phyloP scores from a whole-genome alignment of 1,140 invertebrate genomes.

The Ceratosolen solmsi region DNA sequence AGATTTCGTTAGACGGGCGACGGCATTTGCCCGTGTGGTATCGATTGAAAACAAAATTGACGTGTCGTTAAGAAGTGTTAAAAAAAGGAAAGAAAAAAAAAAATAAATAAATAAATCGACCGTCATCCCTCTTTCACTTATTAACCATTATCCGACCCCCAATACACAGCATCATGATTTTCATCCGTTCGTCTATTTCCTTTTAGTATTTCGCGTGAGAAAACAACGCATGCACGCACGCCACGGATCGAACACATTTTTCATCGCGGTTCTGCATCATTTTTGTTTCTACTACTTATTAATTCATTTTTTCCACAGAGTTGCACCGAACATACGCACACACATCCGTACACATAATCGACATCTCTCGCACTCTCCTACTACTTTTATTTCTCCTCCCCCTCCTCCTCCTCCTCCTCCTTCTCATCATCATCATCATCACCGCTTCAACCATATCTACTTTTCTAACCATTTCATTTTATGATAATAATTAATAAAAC shows the following conservation, averaged over 20 bases:
- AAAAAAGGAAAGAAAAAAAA: too few species aligned
- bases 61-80: too few species aligned
- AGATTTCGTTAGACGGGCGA: too few species aligned
- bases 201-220: conserved; percentile 38
- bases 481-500: conserved; percentile 53
- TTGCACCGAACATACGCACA: conserved; percentile 45
- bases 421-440: not conserved
- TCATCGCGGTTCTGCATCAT: conserved; percentile 26
- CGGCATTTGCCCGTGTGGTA: too few species aligned
- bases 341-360: conserved; percentile 23
- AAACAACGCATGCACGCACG: conserved; percentile 49
- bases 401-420: not conserved
- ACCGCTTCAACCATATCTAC: not conserved
- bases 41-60: not conserved
- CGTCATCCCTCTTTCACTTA: conserved; percentile 53
- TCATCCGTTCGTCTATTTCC: not conserved
- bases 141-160: conserved; percentile 61
- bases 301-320: conserved; percentile 33
- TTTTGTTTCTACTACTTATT: conserved; percentile 27
- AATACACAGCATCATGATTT: conserved; percentile 60
- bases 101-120: conserved; percentile 59
- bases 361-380: conserved; percentile 34
- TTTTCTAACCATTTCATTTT: conserved; percentile 43
- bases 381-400: conserved; percentile 17
- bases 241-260: conserved; percentile 47